Conservation (phyloP, 2,888 invertebrate species). For the Raillietiella orientalis region DNA sequence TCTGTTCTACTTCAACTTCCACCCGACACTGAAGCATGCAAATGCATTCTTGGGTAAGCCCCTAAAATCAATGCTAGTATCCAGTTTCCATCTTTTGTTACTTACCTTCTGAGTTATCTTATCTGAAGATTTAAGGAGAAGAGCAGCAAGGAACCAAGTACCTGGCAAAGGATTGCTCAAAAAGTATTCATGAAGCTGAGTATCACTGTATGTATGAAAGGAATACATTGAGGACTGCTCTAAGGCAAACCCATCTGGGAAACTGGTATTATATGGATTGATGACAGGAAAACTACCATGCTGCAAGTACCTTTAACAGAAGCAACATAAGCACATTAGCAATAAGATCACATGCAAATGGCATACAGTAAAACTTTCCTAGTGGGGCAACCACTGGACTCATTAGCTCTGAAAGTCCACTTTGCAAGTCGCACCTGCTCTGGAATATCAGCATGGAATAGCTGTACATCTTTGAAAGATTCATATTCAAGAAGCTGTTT, state of each 20-base stretch:
- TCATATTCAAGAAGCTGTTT: conserved; percentile 13
- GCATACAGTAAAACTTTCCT: conserved; percentile 5
- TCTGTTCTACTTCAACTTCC: conserved; percentile 7
- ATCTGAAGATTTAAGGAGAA: conserved; percentile 17
- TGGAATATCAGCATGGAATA: conserved; percentile 22
- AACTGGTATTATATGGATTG: conserved; percentile 12
- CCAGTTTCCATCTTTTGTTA: conserved; percentile 5
- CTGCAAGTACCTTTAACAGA: conserved; percentile 14
- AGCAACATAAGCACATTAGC: conserved; percentile 2
- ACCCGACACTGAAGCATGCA: conserved; percentile 9
- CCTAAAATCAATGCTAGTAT: conserved; percentile 5
- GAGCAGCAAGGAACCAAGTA: conserved; percentile 13
- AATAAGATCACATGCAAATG: background rate
- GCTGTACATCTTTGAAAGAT: conserved; percentile 22
- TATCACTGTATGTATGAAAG: background rate
- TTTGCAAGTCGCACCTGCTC: conserved; percentile 16
- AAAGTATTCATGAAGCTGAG: conserved; percentile 3
- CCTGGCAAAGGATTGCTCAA: conserved; percentile 12
- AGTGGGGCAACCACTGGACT: conserved; percentile 9
- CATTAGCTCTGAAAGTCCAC: conserved; percentile 22
- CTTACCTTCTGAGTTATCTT: conserved; percentile 9
- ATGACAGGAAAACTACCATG: conserved; percentile 14
- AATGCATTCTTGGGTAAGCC: conserved; percentile 8
- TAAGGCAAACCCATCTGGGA: conserved; percentile 11
- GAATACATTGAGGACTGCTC: conserved; percentile 4